Conservation (phyloP, 2,888 invertebrate genomes). For the Tuta absoluta region DNA sequence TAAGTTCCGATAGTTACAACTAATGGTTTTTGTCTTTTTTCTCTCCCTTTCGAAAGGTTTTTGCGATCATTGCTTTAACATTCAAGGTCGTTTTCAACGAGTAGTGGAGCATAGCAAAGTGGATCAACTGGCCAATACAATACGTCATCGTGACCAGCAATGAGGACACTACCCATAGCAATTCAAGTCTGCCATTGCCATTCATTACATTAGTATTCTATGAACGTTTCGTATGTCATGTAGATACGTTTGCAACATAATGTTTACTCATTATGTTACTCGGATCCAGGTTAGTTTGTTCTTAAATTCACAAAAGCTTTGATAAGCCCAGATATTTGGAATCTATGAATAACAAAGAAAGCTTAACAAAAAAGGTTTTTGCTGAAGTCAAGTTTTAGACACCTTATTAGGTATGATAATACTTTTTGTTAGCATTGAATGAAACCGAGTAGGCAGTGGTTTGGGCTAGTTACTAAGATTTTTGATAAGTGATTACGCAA, state of each 20-base stretch:
- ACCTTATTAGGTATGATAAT: too few relatives aligned
- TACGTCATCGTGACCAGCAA: constrained; percentile 16
- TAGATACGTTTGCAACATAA: background rate
- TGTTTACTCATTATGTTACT: background rate
- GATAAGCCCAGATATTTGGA: too few relatives aligned
- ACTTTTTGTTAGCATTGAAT: too few relatives aligned
- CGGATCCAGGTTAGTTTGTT: background rate
- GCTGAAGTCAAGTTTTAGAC: background rate
- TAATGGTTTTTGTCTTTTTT: background rate
- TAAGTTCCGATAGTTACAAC: too few relatives aligned
- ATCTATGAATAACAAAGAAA: too few relatives aligned
- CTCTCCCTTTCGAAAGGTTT: background rate
- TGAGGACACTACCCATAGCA: constrained; percentile 10
- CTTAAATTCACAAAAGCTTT: background rate
- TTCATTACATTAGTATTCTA: background rate
- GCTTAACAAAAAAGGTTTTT: too few relatives aligned
- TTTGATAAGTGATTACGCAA: constrained; percentile 9
- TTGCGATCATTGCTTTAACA: background rate
- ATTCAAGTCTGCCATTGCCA: background rate
- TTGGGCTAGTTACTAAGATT: too few relatives aligned
- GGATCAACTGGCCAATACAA: constrained; percentile 3
- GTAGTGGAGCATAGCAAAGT: background rate
- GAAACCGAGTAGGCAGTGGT: too few relatives aligned
- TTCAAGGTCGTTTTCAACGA: constrained; percentile 9
- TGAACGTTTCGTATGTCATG: background rate